Percentiles rank a stretch among this genome's conserved stretches.
Conservation (phyloP, 2,797 vertebrate species). For the Neopelma chrysocephalum region DNA sequence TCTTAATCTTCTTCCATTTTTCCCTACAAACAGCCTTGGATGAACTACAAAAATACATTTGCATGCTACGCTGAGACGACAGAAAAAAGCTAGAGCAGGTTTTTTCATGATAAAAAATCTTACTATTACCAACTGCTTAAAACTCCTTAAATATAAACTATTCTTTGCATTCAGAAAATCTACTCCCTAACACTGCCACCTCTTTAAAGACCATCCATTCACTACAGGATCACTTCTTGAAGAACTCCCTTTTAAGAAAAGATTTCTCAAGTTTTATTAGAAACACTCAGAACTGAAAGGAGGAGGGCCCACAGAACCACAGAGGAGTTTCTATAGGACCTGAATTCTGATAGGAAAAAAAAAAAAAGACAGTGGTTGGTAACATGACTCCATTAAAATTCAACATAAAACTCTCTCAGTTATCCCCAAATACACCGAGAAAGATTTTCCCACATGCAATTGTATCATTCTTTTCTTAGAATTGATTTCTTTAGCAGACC, state of each 20-base stretch:
- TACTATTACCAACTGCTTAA: background rate
- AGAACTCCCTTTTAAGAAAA: background rate
- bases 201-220: background rate
- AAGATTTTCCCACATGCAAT: background rate
- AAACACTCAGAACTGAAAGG: background rate
- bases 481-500: conserved; percentile 12
- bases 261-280: background rate
- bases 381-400: background rate
- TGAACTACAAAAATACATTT: background rate
- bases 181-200: background rate
- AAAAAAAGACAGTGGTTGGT: background rate
- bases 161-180: background rate
- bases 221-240: background rate
- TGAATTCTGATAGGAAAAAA: background rate
- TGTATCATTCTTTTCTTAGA: background rate
- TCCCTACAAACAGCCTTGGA: background rate
- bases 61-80: background rate
- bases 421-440: background rate
- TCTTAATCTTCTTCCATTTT: background rate
- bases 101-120: background rate
- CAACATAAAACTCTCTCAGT: background rate
- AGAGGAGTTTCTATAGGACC: background rate
- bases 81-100: background rate
- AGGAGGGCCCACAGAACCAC: background rate
- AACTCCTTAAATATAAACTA: background rate